Percentiles rank a stretch among this genome's conserved stretches.
Conservation (phyloP, 92 coral and sea anemone species). For the Paragorgia papillata region DNA sequence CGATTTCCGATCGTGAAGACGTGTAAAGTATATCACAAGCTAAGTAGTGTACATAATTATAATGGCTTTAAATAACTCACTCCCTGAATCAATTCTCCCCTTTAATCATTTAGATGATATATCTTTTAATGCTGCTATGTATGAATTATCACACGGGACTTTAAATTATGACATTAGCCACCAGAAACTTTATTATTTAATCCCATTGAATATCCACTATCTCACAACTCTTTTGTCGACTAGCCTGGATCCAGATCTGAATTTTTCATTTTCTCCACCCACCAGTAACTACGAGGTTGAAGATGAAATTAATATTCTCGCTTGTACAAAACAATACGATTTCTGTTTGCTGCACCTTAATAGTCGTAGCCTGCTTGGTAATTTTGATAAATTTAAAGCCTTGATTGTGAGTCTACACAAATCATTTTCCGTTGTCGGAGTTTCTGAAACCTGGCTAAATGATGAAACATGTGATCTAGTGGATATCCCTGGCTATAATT, state of each 20-base stretch:
- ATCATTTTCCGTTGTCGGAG: conserved; percentile 39
- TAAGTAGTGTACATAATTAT: too few species aligned
- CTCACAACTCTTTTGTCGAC: neutral
- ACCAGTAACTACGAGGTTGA: conserved; percentile 29
- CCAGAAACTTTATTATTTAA: conserved; percentile 13
- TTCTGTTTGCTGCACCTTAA: conserved; percentile 19
- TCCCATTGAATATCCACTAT: conserved; percentile 17
- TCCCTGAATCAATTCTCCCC: neutral
- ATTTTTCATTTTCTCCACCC: too few species aligned
- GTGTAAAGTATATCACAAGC: too few species aligned
- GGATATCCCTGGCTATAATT: conserved; percentile 42
- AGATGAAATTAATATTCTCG: conserved; percentile 23
- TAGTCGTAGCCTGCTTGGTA: conserved; percentile 23
- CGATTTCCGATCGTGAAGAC: too few species aligned
- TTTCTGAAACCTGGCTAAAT: conserved; percentile 54
- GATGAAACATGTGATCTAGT: conserved; percentile 26
- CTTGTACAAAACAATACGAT: conserved; percentile 7
- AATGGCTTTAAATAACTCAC: too few species aligned
- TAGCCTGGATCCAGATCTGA: too few species aligned
- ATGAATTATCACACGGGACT: conserved; percentile 21
- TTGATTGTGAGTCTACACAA: neutral
- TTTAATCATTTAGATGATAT: conserved; percentile 31
- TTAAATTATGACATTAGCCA: neutral
- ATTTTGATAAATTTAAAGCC: conserved; percentile 21
- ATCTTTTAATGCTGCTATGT: conserved; percentile 12